Conservation (phyloP, 2,797 vertebrate genomes). For the Streptopelia turtur region DNA sequence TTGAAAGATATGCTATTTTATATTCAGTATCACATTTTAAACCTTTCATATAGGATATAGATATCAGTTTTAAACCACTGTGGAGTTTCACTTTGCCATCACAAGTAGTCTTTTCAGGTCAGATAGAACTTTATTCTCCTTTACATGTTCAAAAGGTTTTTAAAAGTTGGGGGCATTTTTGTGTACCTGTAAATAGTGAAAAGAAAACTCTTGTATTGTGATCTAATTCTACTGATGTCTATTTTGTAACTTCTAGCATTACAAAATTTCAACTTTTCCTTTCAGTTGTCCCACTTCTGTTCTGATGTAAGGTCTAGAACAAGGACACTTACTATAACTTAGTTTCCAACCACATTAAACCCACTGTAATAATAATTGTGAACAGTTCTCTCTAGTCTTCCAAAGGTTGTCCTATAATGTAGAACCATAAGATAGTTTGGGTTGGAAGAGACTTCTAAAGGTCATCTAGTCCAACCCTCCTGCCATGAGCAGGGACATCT, state of each 20-base stretch:
- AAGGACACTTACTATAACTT: slow-evolving; percentile 13
- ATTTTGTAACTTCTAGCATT: slow-evolving; percentile 21
- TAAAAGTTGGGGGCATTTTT: slow-evolving; percentile 4
- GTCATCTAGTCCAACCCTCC: too few species aligned
- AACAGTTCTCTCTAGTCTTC: slow-evolving; percentile 10
- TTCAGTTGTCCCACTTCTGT: slow-evolving; percentile 33
- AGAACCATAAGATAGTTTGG: too few species aligned
- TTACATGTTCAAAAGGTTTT: background rate
- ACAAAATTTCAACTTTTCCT: background rate
- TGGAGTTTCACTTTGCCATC: background rate
- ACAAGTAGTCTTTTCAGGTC: background rate
- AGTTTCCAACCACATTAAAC: slow-evolving; percentile 2
- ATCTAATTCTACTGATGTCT: slow-evolving; percentile 1
- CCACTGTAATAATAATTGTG: slow-evolving; percentile 18
- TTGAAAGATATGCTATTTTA: background rate
- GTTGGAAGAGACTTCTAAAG: too few species aligned
- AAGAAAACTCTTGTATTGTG: slow-evolving; percentile 3
- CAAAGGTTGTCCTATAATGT: background rate
- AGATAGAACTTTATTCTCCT: background rate
- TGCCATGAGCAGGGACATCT: too few species aligned
- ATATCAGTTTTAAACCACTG: background rate
- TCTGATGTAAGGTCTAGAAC: slow-evolving; percentile 10
- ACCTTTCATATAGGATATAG: background rate
- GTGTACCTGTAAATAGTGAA: background rate
- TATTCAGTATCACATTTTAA: background rate